Base-by-base conservation (phyloP, 2,888 invertebrate genomes). In the Idaea biselata region DNA sequence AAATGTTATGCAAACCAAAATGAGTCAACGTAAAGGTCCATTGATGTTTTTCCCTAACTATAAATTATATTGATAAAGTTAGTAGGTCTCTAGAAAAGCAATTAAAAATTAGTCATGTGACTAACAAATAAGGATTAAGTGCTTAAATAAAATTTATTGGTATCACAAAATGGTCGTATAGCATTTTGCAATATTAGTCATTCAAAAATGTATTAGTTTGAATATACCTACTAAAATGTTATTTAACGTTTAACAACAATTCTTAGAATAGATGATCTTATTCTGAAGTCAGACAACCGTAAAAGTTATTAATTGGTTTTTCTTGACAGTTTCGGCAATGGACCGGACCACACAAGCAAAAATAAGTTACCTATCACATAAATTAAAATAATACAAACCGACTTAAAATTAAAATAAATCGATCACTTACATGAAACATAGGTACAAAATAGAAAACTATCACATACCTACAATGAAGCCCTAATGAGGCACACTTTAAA, bases 111-210 rank as follows among this genome's bases (percentile, higher is more conserved):
- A 18, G 60, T 61, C 55, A 16, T 61, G 44, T 59, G 57, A 25
- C 66, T 66, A 62, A 61, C 44, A 44, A 44, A 44, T 44, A 44
- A 44, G 44, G 60, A 65, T 63, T 60, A 64, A 62, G 65, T 18
- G 61, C 59, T 65, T 68, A 59, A 56, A 56, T 56, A 14, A 16
- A 56, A 56, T 56, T 56, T 56, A 56, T 55, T 56, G 18, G 11
- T 8, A 56, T 17, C 56, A 18, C 56, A 56, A 56, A 56, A 56
- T 14, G 56, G 18, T 16, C 56, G 18, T 56, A 63, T 65, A 63
- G 63, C 65, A 58, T 67, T 66, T 59, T 18, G 62, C 57, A 33
- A 63, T 61, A 69, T 71, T 71, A 71, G 71, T 69, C 69, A 71
- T 65, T 62, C 60, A 32, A 31, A 53, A 58, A 57, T 11, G 62